These are phyloP conservation scores for Aptenodytes forsteri DNA, from an alignment of 2,113 vertebrate species.

Conservation along the genomic window DNA sequence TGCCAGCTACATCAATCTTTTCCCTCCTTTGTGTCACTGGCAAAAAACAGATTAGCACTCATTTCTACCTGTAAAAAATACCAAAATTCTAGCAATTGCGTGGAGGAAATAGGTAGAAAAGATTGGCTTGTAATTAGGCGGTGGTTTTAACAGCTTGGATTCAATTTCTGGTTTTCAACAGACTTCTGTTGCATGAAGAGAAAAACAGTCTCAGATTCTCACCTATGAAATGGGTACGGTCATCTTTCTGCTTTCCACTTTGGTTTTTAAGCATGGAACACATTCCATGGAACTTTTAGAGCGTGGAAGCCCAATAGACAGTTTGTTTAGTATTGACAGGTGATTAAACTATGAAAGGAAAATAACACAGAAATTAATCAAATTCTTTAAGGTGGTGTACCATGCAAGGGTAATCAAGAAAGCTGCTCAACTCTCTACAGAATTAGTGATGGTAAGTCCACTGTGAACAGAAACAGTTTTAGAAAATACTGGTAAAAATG, in stretches of 20 bases:
- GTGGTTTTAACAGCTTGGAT: not conserved
- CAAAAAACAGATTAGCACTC: not conserved
- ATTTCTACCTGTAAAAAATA: not conserved
- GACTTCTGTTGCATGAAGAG: not conserved
- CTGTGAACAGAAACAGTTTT: not conserved
- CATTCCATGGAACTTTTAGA: not conserved
- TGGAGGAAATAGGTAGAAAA: not conserved
- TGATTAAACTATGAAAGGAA: not conserved
- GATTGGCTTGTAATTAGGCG: not conserved
- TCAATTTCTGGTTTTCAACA: not conserved
- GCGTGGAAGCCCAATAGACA: not conserved
- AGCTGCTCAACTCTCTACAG: not conserved
- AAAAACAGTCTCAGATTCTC: not conserved
- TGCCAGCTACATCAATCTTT: not conserved
- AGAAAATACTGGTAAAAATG: not conserved
- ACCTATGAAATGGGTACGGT: not conserved
- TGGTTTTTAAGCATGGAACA: not conserved
- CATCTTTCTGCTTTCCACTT: not conserved
- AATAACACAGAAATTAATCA: not conserved
- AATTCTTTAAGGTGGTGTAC: not conserved
- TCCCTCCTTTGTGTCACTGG: not conserved
- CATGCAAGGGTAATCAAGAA: not conserved
- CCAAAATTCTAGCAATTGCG: not conserved
- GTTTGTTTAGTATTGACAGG: not conserved
- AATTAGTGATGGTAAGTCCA: not conserved